These are phyloP conservation scores for Myzus persicae DNA, from an alignment of 1,140 invertebrate species.

Conservation along the genomic window DNA sequence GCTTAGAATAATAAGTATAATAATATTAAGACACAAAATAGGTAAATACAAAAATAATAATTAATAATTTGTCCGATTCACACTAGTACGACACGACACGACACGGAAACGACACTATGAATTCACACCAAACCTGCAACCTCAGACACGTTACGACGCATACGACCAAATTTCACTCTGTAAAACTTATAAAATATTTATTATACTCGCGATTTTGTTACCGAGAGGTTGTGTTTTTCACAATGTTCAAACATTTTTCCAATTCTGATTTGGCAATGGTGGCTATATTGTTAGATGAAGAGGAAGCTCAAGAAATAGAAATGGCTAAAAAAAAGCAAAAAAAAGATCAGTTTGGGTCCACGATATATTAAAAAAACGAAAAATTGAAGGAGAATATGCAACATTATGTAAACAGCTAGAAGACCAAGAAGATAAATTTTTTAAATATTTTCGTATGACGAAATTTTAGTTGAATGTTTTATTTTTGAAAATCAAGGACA, in stretches of 20 bases:
- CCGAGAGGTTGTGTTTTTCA: background rate
- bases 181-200: background rate
- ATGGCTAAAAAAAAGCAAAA: no score
- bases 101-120: background rate
- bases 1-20: no score
- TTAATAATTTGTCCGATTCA: no score
- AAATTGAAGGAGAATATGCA: background rate
- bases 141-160: background rate
- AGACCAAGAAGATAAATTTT: background rate
- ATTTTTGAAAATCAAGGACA: background rate
- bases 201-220: background rate
- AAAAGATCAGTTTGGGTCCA: background rate
- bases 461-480: background rate
- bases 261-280: no score
- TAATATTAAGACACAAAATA: no score
- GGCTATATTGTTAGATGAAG: no score
- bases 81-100: no score
- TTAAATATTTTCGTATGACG: background rate
- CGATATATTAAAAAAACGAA: constrained; percentile 3
- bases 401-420: background rate
- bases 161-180: background rate
- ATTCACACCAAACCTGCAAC: constrained; percentile 7
- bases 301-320: no score
- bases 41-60: no score
- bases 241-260: background rate